phyloP scores from a whole-genome alignment of 2,113 vertebrate species.

The Tor tambroides region DNA sequence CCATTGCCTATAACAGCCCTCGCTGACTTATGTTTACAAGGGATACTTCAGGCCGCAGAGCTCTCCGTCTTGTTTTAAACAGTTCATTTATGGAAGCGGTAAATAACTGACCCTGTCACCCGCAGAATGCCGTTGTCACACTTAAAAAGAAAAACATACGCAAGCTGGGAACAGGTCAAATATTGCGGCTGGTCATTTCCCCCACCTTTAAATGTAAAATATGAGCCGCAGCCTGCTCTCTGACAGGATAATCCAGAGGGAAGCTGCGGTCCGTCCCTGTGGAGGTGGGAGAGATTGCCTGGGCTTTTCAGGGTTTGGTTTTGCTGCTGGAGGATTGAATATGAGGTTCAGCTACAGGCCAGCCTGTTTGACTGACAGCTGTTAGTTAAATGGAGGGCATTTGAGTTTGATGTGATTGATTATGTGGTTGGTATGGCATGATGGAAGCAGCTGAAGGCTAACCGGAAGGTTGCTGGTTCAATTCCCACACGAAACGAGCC shows the following conservation, averaged over 20 bases:
- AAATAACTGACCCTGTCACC: conserved; percentile 54
- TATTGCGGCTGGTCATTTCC: conserved; percentile 28
- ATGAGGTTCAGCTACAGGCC: conserved; percentile 39
- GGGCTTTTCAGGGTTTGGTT: conserved; percentile 39
- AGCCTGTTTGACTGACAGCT: conserved; percentile 29
- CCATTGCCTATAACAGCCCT: conserved; percentile 42
- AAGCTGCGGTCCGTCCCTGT: conserved; percentile 4
- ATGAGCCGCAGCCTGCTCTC: conserved; percentile 21
- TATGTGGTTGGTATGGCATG: background rate
- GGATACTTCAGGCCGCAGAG: conserved; percentile 37
- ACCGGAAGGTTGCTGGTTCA: background rate
- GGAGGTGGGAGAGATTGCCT: conserved; percentile 28
- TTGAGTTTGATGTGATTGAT: conserved; percentile 19
- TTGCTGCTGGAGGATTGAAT: conserved; percentile 23
- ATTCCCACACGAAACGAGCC: background rate
- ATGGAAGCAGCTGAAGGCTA: background rate
- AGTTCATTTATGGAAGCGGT: conserved; percentile 47
- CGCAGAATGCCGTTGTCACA: conserved; percentile 37
- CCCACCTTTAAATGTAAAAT: conserved; percentile 53
- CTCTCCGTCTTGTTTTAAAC: conserved; percentile 50
- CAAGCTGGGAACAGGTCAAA: conserved; percentile 35
- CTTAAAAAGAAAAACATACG: conserved; percentile 34
- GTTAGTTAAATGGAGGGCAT: background rate
- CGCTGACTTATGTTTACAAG: conserved; percentile 52
- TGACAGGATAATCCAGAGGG: conserved; percentile 40